Percentiles rank a stretch among this genome's conserved stretches.
Evolutionary conservation across 2,888 invertebrate species (phyloP).

Genomic region (Eueremaeus valkanovi): DNA sequence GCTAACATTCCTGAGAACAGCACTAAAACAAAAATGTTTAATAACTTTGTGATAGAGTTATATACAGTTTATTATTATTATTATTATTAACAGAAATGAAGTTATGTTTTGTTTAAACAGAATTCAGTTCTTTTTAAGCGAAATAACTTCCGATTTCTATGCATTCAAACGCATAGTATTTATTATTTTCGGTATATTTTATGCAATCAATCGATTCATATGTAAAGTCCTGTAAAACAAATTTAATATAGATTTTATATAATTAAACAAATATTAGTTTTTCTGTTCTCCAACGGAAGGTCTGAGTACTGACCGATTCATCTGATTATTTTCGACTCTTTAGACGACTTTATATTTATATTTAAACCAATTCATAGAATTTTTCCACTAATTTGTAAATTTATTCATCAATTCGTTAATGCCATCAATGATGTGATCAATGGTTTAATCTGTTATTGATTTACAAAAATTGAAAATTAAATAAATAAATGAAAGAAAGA

Average conservation of each 20-base stretch:
- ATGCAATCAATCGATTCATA: slow-evolving; percentile 6
- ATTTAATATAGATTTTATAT: slow-evolving; percentile 22
- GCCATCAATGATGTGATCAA: background rate
- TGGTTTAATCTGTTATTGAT: no score
- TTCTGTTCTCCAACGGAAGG: background rate
- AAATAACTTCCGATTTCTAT: background rate
- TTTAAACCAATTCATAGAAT: background rate
- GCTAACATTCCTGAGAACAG: slow-evolving; percentile 7
- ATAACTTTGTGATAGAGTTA: slow-evolving; percentile 21
- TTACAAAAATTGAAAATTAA: background rate
- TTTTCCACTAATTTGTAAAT: slow-evolving; percentile 1
- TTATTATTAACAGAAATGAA: background rate
- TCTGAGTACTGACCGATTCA: background rate
- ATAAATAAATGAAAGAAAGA: no score
- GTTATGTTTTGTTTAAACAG: no score
- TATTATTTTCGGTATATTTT: slow-evolving; percentile 9
- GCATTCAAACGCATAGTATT: background rate
- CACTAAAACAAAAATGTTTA: background rate
- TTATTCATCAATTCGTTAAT: slow-evolving; percentile 5
- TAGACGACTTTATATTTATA: background rate
- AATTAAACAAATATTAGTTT: background rate
- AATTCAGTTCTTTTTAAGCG: background rate
- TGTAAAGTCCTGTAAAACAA: slow-evolving; percentile 27
- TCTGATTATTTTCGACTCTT: background rate
- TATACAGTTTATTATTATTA: background rate